Base-by-base conservation (phyloP, 2,888 invertebrate species). In the Mesopsocus fuscifrons region DNA sequence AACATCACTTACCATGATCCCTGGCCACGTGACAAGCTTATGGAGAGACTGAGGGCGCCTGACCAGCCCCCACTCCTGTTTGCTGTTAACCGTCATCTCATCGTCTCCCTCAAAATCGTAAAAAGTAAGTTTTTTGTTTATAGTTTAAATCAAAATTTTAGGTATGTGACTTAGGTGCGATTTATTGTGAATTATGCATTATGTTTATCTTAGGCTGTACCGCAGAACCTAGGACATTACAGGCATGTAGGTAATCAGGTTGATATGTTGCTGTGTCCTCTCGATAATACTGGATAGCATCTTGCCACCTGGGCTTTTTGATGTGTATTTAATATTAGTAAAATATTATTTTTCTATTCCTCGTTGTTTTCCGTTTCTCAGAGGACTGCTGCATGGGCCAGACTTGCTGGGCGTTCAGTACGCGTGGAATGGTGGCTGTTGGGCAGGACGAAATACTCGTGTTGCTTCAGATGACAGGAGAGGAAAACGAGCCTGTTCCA, bases 361-460 rank as follows among this genome's bases (percentile, higher is more conserved):
- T n/a, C n/a, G n/a, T n/a, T n/a, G n/a, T n/a, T n/a, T n/a, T 47
- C 44, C 45, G 22, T 43, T 45, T 61, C 65, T 23, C 55, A 80
- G 81, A 83, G 65, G 74, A 74, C 53, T 83, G 83, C 55, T 80
- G 79, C 56, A 71, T 79, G 48, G 75, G 77, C 53, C 72, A 71
- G 51, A 66, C 66, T 47, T 76, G 76, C 46, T 82, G 85, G 72
- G 80, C 79, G 57, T 76, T 84, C 52, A 72, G 77, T 17, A 79
- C 82, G 0, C 67, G 70, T 50, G 87, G 87, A 11, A 64, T 87
- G 58, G 74, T 75, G 46, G 74, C 75, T 45, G 82, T 83, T 15
- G 83, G 82, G 2, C 85, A 84, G 56, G 84, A 85, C 55, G 87
- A 87, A 62, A 64, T 88, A 16, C 71, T 84, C 35, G 69, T 83